Evolutionary conservation across 2,888 invertebrate species (phyloP).

Genomic region (Synanthedon formicaeformis): DNA sequence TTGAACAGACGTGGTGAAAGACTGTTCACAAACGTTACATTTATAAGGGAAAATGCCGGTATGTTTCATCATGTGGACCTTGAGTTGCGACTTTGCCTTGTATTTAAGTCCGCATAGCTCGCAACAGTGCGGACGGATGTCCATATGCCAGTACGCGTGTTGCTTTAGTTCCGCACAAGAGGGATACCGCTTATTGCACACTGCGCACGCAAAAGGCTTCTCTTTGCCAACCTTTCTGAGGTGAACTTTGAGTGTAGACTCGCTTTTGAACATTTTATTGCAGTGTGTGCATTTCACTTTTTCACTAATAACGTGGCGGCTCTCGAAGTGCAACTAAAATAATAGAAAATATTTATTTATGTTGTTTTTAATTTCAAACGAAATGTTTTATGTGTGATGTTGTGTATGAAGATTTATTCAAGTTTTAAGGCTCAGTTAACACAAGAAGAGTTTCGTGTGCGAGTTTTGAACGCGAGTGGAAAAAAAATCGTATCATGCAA

Average conservation of each 20-base stretch:
- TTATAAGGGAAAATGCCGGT: conserved; percentile 15
- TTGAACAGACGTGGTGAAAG: conserved; percentile 10
- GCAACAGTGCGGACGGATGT: conserved; percentile 26
- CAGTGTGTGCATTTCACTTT: conserved; percentile 32
- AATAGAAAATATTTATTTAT: not conserved
- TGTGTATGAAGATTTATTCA: no score
- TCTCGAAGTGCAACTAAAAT: not conserved
- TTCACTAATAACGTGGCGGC: conserved; percentile 1
- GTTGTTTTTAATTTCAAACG: no score
- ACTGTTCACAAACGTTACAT: conserved; percentile 15
- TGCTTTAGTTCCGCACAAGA: conserved; percentile 13
- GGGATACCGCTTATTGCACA: conserved; percentile 26
- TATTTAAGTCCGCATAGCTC: conserved; percentile 26
- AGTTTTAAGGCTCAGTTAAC: no score
- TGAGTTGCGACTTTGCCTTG: conserved; percentile 27
- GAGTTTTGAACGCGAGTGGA: no score
- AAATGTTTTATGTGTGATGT: no score
- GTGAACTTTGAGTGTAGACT: conserved; percentile 19
- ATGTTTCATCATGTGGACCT: conserved; percentile 20
- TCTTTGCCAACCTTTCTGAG: conserved; percentile 13
- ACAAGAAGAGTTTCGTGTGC: no score
- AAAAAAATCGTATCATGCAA: no score
- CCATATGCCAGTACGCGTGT: conserved; percentile 33
- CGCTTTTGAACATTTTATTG: conserved; percentile 26
- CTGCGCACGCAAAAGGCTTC: conserved; percentile 23